Percentiles rank a stretch among this genome's conserved stretches.
Conservation (phyloP, 2,888 invertebrate species). For the Eristalis intricaria region DNA sequence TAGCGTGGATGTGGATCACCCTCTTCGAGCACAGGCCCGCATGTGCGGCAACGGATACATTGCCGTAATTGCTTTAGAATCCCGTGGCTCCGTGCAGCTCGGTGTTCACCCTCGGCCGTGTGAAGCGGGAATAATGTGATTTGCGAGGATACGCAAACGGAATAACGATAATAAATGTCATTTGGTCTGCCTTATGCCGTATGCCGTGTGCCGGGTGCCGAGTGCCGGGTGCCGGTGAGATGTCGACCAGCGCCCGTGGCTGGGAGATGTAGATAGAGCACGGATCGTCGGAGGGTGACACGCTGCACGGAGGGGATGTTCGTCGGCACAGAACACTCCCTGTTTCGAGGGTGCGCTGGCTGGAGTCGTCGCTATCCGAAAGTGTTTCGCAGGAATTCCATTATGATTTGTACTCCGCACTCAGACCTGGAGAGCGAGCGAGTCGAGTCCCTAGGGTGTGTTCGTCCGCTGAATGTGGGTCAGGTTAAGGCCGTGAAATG, state of each 20-base stretch:
- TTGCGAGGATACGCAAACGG: slow-evolving; percentile 25
- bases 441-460: slow-evolving; percentile 50
- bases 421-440: neutral
- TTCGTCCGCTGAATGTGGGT: slow-evolving; percentile 14
- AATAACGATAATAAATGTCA: slow-evolving; percentile 59
- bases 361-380: slow-evolving; percentile 5
- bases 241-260: slow-evolving; percentile 8
- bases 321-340: slow-evolving; percentile 32
- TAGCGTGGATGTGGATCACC: slow-evolving; percentile 4
- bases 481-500: slow-evolving; percentile 46
- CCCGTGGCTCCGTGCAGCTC: slow-evolving; percentile 32
- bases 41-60: slow-evolving; percentile 34
- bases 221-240: neutral
- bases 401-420: slow-evolving; percentile 8
- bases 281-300: slow-evolving; percentile 35
- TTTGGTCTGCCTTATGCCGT: slow-evolving; percentile 52
- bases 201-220: neutral
- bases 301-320: slow-evolving; percentile 27
- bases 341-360: slow-evolving; percentile 48
- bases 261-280: slow-evolving; percentile 53
- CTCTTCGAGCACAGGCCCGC: slow-evolving; percentile 3
- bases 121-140: slow-evolving; percentile 16
- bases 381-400: slow-evolving; percentile 52
- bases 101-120: neutral
- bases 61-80: slow-evolving; percentile 44